Evolutionary conservation across 2,888 invertebrate genomes (phyloP).

Genomic region (Drosophila kambysellisi): DNA sequence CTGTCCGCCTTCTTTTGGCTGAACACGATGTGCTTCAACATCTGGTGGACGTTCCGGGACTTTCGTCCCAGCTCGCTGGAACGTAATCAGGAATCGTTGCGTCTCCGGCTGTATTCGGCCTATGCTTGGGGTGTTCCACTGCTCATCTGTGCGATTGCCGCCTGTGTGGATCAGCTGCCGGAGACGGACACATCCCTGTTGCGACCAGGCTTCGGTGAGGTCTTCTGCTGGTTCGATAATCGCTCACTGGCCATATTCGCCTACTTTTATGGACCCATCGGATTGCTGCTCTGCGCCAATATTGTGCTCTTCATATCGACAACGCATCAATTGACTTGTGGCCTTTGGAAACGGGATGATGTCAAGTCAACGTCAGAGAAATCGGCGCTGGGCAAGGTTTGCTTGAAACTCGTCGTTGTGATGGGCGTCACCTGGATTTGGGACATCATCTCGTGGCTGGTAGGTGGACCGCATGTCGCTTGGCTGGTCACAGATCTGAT

Average conservation of each 20-base stretch:
- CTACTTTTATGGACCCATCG: constrained; percentile 94
- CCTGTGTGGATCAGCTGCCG: constrained; percentile 90
- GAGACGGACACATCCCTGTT: constrained; percentile 87
- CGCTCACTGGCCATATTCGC: constrained; percentile 91
- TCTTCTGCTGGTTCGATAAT: constrained; percentile 93
- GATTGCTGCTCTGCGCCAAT: constrained; percentile 91
- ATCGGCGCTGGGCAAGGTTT: constrained; percentile 93
- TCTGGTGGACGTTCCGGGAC: constrained; percentile 96
- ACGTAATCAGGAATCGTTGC: constrained; percentile 92
- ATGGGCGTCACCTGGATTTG: constrained; percentile 93
- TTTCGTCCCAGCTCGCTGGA: constrained; percentile 93
- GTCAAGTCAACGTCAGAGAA: constrained; percentile 93
- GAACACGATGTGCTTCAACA: constrained; percentile 97
- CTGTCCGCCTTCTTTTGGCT: constrained; percentile 97
- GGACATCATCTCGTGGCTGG: constrained; percentile 93
- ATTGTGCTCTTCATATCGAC: constrained; percentile 92
- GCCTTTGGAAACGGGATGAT: constrained; percentile 94
- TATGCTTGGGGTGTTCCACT: constrained; percentile 95
- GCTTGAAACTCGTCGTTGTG: constrained; percentile 93
- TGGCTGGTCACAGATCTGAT: constrained; percentile 95
- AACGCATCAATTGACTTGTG: constrained; percentile 93
- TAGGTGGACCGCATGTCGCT: constrained; percentile 91
- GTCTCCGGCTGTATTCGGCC: constrained; percentile 91
- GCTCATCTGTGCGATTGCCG: constrained; percentile 90
- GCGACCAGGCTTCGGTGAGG: constrained; percentile 91